phyloP scores from a whole-genome alignment of 2,113 vertebrate genomes.

The Triplophysa dalaica region DNA sequence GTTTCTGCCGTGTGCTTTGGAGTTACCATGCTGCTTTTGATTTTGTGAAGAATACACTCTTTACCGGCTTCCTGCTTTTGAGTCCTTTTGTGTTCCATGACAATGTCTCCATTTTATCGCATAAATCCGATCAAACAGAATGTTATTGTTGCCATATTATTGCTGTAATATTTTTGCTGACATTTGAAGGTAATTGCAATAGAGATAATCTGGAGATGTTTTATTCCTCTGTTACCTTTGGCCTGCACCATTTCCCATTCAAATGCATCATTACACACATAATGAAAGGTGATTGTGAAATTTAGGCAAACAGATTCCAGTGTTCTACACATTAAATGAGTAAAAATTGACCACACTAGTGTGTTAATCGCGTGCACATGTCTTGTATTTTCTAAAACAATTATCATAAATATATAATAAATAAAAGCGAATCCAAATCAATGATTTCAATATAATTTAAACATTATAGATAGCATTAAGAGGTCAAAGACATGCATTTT shows the following conservation, averaged over 20 bases:
- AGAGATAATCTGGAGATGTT: not conserved
- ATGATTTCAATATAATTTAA: not conserved
- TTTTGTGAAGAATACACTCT: too few relatives aligned
- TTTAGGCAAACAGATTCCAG: not conserved
- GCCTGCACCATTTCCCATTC: not conserved
- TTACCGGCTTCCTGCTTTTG: too few relatives aligned
- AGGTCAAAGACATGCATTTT: conserved; percentile 20
- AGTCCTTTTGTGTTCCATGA: too few relatives aligned
- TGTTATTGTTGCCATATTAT: conserved; percentile 42
- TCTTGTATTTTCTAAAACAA: conserved; percentile 8
- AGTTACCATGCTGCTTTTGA: too few relatives aligned
- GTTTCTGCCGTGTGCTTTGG: too few relatives aligned
- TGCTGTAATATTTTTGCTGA: not conserved
- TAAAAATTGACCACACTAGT: not conserved
- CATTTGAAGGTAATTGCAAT: not conserved
- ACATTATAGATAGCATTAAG: not conserved
- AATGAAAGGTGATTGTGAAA: conserved; percentile 4
- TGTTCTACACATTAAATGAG: not conserved
- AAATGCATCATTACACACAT: conserved; percentile 12
- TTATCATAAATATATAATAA: not conserved
- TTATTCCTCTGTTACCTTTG: not conserved
- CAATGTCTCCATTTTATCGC: too few relatives aligned
- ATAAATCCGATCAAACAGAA: conserved; percentile 45
- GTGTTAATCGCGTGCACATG: not conserved
- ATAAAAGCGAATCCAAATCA: not conserved